Evolutionary conservation across 2,113 vertebrate species (phyloP), one percentile per base, ranked within the genome.

Genomic region (Varanus salvator): DNA sequence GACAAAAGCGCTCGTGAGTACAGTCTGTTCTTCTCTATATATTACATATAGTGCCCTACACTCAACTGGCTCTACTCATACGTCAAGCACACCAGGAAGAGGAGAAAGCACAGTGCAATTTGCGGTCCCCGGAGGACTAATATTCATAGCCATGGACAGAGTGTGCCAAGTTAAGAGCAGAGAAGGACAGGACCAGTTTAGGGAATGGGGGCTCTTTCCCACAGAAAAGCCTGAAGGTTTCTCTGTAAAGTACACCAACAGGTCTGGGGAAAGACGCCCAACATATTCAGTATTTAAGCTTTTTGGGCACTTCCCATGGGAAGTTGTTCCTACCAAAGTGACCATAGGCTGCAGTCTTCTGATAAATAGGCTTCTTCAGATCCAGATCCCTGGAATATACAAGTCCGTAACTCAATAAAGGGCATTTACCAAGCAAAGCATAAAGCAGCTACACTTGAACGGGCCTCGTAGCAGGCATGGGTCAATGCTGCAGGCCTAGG

Each of bases 381-480:
- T 99, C 98, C 98, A 99, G 98, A 95, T 99, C 99, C 98, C 99
- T 99, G 98, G 97, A 99, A 99, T 98, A 99, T 98, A 99, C 97
- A 98, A 98, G 97, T 97, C 96, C 96, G 23, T 96, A 77, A 97
- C 98, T 99, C 98, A 98, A 97, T 98, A 97, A 88, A 92, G 88
- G 93, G 94, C 86, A 96, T 88, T 95, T 71, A 92, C 88, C 91
- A 93, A 93, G 71, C 66, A 94, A 96, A 96, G 92, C 95, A 96
- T 93, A 96, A 95, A 85, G 60, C 75, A 85, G 74, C 82, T 44
- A 90, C 25, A 85, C 50, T 72, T 44, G 74, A 80, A 78, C n/a
- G 25, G 82, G n/a, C 60, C 7, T n/a, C 14, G 74, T 11, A n/a
- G 68, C 38, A 64, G 44, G 38, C 82, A 85, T 21, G 31, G 38